phyloP scores from a whole-genome alignment of 2,888 invertebrate genomes.

The Malachius bipustulatus region DNA sequence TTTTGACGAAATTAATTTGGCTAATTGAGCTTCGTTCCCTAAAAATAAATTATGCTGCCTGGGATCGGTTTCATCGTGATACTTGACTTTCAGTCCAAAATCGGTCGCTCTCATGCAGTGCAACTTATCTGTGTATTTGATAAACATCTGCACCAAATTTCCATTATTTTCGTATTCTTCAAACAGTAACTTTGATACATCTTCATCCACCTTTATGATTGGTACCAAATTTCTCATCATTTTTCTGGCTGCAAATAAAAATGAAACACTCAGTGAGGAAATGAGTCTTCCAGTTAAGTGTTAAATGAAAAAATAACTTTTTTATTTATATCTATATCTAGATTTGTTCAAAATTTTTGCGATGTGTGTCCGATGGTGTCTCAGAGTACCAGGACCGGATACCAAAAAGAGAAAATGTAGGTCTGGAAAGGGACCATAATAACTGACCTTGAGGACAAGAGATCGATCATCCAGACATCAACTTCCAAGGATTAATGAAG shows the following conservation, averaged over 20 bases:
- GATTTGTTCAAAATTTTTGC: too few species aligned
- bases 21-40: conserved; percentile 44
- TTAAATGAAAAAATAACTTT: too few species aligned
- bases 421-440: too few species aligned
- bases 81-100: conserved; percentile 54
- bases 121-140: conserved; percentile 46
- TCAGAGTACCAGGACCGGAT: too few species aligned
- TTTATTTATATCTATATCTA: too few species aligned
- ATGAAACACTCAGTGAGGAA: too few species aligned
- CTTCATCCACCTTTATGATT: conserved; percentile 50
- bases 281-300: too few species aligned
- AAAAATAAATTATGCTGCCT: conserved; percentile 38
- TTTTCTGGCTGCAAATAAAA: conserved; percentile 47
- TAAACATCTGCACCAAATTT: conserved; percentile 58
- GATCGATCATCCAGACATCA: too few species aligned
- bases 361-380: too few species aligned
- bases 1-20: conserved; percentile 41
- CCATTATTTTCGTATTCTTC: conserved; percentile 36
- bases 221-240: conserved; percentile 45
- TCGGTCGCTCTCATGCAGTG: conserved; percentile 72
- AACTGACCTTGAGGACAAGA: too few species aligned
- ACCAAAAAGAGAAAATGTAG: too few species aligned
- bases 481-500: too few species aligned
- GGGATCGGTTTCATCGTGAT: conserved; percentile 31
- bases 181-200: conserved; percentile 44